A percentile compares a stretch with the other conserved stretches of the same genome.
These are phyloP conservation scores for Anthopleura xanthogrammica DNA, from an alignment of 92 coral and sea anemone species.

Conservation along the genomic window DNA sequence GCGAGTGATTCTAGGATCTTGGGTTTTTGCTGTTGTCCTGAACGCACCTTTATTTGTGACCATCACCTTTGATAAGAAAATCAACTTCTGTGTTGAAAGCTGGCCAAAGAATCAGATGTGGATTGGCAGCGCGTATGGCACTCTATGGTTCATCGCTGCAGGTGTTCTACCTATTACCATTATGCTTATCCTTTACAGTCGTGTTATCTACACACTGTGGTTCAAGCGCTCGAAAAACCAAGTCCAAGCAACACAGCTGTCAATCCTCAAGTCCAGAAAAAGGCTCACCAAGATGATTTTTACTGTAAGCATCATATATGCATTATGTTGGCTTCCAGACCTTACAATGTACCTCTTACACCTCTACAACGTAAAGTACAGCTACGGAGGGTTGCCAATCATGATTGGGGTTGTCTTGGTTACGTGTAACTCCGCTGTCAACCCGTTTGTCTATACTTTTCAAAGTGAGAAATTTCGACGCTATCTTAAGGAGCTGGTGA, in stretches of 20 bases:
- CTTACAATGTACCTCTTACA: conserved; percentile 31
- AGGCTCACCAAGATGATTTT: conserved; percentile 47
- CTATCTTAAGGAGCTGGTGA: not conserved
- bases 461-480: not conserved
- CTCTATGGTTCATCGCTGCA: conserved; percentile 35
- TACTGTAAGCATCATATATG: conserved; percentile 47
- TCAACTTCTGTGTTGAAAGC: conserved; percentile 16
- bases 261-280: conserved; percentile 30
- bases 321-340: conserved; percentile 52
- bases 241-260: conserved; percentile 18
- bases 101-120: conserved; percentile 22
- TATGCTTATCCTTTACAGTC: conserved; percentile 32
- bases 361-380: conserved; percentile 18
- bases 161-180: conserved; percentile 31
- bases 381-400: conserved; percentile 25
- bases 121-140: conserved; percentile 32
- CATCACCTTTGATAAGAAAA: conserved; percentile 12
- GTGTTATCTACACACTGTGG: conserved; percentile 39
- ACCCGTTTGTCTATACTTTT: conserved; percentile 58
- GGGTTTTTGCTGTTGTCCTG: conserved; percentile 33
- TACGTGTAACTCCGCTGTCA: conserved; percentile 48
- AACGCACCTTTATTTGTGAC: conserved; percentile 2
- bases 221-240: conserved; percentile 29
- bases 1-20: conserved; percentile 9
- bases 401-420: conserved; percentile 34